Conservation (phyloP, 2,113 vertebrate genomes). For the Cervus canadensis region DNA sequence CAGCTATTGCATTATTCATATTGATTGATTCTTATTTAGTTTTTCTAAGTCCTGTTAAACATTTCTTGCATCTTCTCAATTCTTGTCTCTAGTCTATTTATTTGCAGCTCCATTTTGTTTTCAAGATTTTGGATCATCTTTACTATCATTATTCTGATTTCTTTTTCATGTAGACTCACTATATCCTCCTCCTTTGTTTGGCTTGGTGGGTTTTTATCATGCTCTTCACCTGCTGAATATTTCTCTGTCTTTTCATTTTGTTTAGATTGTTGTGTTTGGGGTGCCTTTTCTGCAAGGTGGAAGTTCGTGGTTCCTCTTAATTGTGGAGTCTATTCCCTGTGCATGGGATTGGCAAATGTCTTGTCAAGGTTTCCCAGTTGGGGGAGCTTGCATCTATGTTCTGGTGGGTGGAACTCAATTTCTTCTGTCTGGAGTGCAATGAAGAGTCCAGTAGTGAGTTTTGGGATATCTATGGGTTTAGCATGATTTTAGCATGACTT, state of each 20-base stretch:
- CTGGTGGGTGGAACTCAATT: not conserved
- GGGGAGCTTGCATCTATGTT: too few species aligned
- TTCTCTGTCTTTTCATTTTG: not conserved
- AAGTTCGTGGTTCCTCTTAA: not conserved
- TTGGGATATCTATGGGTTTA: not conserved
- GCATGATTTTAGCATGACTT: not conserved
- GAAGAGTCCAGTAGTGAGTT: not conserved
- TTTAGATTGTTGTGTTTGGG: not conserved
- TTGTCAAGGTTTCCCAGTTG: too few species aligned
- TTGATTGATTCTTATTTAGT: not conserved
- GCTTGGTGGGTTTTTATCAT: not conserved
- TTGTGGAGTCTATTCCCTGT: not conserved
- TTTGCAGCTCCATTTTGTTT: not conserved
- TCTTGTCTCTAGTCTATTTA: not conserved
- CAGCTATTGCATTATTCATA: not conserved
- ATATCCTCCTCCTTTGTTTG: not conserved
- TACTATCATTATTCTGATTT: not conserved
- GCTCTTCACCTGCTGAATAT: not conserved
- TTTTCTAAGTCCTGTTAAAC: not conserved
- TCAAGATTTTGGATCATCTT: not conserved
- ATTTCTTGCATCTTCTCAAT: not conserved
- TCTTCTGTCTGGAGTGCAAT: not conserved
- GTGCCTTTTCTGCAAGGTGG: not conserved
- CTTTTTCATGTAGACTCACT: not conserved
- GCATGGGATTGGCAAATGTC: not conserved